Base-by-base conservation (phyloP, 2,888 invertebrate species). In the Bedellia somnulentella region DNA sequence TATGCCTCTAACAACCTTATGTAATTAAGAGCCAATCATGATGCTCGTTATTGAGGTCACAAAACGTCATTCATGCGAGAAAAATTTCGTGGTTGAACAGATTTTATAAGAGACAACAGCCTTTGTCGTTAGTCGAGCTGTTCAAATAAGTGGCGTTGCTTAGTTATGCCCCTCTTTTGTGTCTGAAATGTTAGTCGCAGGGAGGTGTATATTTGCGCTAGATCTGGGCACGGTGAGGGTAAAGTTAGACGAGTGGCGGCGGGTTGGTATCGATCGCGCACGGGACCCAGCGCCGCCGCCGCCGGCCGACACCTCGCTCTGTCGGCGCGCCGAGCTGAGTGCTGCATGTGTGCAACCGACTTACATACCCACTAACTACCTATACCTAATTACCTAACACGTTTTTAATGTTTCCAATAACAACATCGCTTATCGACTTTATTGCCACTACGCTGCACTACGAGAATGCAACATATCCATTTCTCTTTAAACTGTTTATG, bases 201-300 rank as follows among this genome's bases (percentile, higher is more conserved):
- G 22, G 27, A 13, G 29, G 29, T n/a, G 22, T n/a, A n/a, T n/a
- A n/a, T n/a, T n/a, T n/a, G n/a, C n/a, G n/a, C n/a, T n/a, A n/a
- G n/a, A n/a, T n/a, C 12, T 24, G 5, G 24, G 2, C 24, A 12
- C 2, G 10, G 10, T 24, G 13, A 10, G 24, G 24, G 24, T 12
- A 11, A 24, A 12, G 24, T 24, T 24, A 14, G 24, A 13, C 10
- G 24, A 35, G 23, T 32, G 36, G 46, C 43, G 43, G 43, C 44
- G 45, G 41, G 41, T 40, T 41, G 37, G 43, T 57, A 57, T 57
- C 44, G 57, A 57, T 57, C 57, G 14, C n/a, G 16, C 25, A 17
- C 26, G 29, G 25, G 13, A n/a, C n/a, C 16, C 16, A 15, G 22
- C 23, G 10, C 27, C 22, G 24, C 27, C 23, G 16, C 18, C 11